Percentiles rank a stretch among this genome's conserved stretches.
Conservation (phyloP, 2,113 vertebrate genomes). For the Nicator chloris region DNA sequence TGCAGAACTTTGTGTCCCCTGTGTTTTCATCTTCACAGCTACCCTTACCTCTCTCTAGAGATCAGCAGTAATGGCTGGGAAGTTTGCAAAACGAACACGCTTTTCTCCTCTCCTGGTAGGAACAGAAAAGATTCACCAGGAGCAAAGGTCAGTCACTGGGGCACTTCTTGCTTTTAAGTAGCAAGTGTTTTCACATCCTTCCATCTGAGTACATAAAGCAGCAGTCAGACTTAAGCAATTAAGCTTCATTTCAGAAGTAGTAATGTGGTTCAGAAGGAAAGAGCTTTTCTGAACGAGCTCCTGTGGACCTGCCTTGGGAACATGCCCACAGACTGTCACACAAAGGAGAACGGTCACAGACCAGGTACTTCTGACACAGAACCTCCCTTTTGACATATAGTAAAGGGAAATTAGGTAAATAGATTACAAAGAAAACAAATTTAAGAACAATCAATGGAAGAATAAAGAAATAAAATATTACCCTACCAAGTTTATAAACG, state of each 20-base stretch:
- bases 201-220: background rate
- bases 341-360: rapidly evolving
- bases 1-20: background rate
- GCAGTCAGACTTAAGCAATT: background rate
- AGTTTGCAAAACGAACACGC: background rate
- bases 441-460: background rate
- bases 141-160: background rate
- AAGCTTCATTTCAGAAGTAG: background rate
- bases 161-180: background rate
- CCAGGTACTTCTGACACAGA: background rate
- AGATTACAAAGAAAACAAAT: background rate
- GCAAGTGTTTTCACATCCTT: background rate
- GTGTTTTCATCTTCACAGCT: background rate
- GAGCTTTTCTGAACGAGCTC: background rate
- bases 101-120: background rate
- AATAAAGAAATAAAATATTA: background rate
- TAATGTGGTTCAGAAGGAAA: background rate
- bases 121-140: background rate
- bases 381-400: background rate
- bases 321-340: background rate
- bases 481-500: background rate
- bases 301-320: background rate
- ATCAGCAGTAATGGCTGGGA: background rate
- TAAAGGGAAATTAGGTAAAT: background rate
- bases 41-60: background rate